Evolutionary conservation across 2,888 invertebrate species (phyloP).

Genomic region (Oscheius sp.): DNA sequence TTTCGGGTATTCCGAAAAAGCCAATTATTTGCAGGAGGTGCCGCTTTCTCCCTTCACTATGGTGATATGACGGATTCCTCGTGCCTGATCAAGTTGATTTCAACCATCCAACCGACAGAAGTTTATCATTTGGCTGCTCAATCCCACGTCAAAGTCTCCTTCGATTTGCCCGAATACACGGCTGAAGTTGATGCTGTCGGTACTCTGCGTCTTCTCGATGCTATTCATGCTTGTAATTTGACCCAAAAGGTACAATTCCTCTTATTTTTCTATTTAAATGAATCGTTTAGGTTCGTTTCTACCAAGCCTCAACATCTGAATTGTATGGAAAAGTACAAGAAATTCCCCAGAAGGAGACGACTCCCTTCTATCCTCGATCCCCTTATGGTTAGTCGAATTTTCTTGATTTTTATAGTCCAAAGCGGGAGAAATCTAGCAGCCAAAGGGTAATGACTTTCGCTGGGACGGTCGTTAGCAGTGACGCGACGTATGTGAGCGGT

Average conservation of each 20-base stretch:
- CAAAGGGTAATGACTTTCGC: conserved; percentile 3
- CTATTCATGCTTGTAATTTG: conserved; percentile 88
- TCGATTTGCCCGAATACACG: conserved; percentile 97
- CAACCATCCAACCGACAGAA: conserved; percentile 85
- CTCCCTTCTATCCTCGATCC: conserved; percentile 94
- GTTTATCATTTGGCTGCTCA: conserved; percentile 98
- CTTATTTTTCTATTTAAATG: neutral
- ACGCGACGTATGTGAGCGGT: too few species aligned
- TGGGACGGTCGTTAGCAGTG: neutral
- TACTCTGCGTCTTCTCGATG: conserved; percentile 88
- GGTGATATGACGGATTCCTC: conserved; percentile 99
- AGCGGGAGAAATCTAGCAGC: neutral
- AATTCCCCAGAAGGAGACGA: conserved; percentile 91
- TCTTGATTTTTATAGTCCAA: neutral
- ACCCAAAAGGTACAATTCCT: conserved; percentile 80
- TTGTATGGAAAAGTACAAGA: conserved; percentile 92
- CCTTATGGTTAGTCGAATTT: conserved; percentile 86
- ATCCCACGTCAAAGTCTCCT: conserved; percentile 96
- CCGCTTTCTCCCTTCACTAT: conserved; percentile 90
- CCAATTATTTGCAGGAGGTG: conserved; percentile 60
- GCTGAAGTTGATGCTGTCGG: conserved; percentile 98
- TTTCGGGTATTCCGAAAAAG: neutral
- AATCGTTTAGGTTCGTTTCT: conserved; percentile 78
- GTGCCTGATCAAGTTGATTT: conserved; percentile 88
- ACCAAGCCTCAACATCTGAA: conserved; percentile 96